These are phyloP conservation scores for Drosophila fulvimacula DNA, from an alignment of 2,888 invertebrate genomes.

Conservation along the genomic window DNA sequence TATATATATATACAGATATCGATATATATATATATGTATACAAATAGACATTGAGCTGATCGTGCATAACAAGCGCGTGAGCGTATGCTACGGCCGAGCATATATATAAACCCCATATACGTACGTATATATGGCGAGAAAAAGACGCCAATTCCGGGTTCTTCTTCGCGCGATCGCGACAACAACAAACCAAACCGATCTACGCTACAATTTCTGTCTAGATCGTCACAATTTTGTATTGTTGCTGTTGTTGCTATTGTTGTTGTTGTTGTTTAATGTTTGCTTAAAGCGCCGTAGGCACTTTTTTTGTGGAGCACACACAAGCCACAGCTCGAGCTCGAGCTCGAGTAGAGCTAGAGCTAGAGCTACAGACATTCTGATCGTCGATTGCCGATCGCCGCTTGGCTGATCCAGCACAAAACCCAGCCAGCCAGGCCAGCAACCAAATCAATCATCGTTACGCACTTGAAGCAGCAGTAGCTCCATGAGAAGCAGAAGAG, in stretches of 20 bases:
- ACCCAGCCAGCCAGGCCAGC: slow-evolving; percentile 22
- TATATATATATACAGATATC: background rate
- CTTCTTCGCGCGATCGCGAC: slow-evolving; percentile 69
- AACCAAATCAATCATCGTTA: slow-evolving; percentile 78
- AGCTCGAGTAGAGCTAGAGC: no score
- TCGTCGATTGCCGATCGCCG: slow-evolving; percentile 13
- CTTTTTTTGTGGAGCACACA: slow-evolving; percentile 68
- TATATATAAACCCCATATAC: slow-evolving; percentile 37
- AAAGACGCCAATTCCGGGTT: slow-evolving; percentile 76
- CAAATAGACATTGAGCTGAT: slow-evolving; percentile 65
- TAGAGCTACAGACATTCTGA: slow-evolving; percentile 6
- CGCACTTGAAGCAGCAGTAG: slow-evolving; percentile 47
- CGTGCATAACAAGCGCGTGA: slow-evolving; percentile 78
- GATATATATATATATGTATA: slow-evolving; percentile 1
- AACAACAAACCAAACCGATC: slow-evolving; percentile 54
- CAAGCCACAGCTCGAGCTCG: no score
- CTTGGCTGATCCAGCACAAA: slow-evolving; percentile 36
- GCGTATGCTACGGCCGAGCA: slow-evolving; percentile 53
- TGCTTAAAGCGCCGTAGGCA: slow-evolving; percentile 65
- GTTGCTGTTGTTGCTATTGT: slow-evolving; percentile 14
- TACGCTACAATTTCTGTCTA: slow-evolving; percentile 72
- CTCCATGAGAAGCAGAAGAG: background rate
- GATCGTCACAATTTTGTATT: slow-evolving; percentile 64
- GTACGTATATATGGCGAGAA: slow-evolving; percentile 8
- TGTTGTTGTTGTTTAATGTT: slow-evolving; percentile 27